Percentiles rank a stretch among this genome's conserved stretches.
Evolutionary conservation across 1,140 invertebrate genomes (phyloP).

Genomic region (Hypsibius dujardini): DNA sequence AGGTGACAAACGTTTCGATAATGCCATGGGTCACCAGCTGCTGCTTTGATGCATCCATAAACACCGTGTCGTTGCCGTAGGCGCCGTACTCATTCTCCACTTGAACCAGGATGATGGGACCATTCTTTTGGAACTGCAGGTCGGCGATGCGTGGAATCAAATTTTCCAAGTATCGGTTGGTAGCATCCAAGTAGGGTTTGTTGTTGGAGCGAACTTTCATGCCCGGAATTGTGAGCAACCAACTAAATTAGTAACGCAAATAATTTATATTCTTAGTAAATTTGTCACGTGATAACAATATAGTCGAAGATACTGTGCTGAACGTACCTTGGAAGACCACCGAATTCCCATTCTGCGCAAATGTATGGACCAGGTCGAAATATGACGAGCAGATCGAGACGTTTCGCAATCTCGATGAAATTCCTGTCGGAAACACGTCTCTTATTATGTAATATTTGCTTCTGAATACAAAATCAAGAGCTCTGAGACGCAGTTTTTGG

Average conservation of each 20-base stretch:
- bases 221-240: conserved; percentile 35
- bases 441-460: no score
- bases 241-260: no score
- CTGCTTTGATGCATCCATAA: conserved; percentile 35
- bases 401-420: no score
- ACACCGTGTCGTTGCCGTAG: conserved; percentile 32
- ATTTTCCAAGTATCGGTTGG: conserved; percentile 35
- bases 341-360: conserved; percentile 45
- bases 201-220: conserved; percentile 39
- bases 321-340: conserved; percentile 26
- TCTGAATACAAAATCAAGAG: no score
- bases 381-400: no score
- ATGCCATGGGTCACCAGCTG: conserved; percentile 32
- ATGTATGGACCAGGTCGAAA: conserved; percentile 39
- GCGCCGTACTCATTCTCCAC: conserved; percentile 44
- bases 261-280: no score
- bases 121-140: conserved; percentile 39
- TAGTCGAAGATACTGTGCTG: no score
- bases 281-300: no score
- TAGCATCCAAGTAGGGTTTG: conserved; percentile 33
- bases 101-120: conserved; percentile 41
- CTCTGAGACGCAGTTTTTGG: no score
- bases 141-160: conserved; percentile 36
- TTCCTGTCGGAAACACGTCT: no score
- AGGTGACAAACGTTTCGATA: conserved; percentile 37